Percentiles rank a stretch among this genome's conserved stretches.
These are phyloP conservation scores for Arctopsyche grandis DNA, from an alignment of 1,140 invertebrate genomes.

Conservation along the genomic window DNA sequence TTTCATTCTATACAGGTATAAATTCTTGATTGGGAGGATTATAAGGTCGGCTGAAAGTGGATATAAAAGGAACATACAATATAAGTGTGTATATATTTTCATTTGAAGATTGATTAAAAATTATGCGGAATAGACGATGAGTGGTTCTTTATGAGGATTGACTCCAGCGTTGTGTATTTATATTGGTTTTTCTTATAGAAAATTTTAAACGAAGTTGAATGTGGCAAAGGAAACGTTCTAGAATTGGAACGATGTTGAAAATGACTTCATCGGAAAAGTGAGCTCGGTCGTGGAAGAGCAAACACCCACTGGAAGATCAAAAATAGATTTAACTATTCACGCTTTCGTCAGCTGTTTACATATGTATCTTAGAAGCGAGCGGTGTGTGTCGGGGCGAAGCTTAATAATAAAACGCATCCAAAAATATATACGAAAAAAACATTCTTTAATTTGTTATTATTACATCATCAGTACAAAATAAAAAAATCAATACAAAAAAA, in stretches of 20 bases:
- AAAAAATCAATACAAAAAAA: slow-evolving; percentile 27
- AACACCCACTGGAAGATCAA: slow-evolving; percentile 21
- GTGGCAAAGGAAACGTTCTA: not conserved
- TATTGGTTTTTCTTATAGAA: no score
- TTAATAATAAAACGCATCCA: slow-evolving; percentile 12
- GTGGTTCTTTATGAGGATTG: no score
- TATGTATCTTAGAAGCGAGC: not conserved
- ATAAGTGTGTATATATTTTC: no score
- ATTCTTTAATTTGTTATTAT: not conserved
- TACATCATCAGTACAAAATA: slow-evolving; percentile 24
- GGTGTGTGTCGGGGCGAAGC: not conserved
- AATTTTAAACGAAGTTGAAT: no score
- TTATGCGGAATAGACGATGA: no score
- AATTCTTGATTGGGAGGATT: no score
- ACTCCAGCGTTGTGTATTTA: no score
- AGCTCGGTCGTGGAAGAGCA: not conserved
- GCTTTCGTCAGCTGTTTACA: slow-evolving; percentile 20
- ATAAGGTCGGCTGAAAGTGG: no score
- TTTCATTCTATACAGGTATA: no score
- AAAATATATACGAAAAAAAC: not conserved
- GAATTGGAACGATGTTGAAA: not conserved
- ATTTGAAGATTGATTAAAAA: no score
- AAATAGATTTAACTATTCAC: slow-evolving; percentile 7
- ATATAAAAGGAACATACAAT: no score
- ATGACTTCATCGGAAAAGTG: not conserved